Percentiles rank a stretch among this genome's conserved stretches.
These are phyloP conservation scores for Galago senegalensis DNA, from an alignment of 2,797 vertebrate species.

Conservation along the genomic window DNA sequence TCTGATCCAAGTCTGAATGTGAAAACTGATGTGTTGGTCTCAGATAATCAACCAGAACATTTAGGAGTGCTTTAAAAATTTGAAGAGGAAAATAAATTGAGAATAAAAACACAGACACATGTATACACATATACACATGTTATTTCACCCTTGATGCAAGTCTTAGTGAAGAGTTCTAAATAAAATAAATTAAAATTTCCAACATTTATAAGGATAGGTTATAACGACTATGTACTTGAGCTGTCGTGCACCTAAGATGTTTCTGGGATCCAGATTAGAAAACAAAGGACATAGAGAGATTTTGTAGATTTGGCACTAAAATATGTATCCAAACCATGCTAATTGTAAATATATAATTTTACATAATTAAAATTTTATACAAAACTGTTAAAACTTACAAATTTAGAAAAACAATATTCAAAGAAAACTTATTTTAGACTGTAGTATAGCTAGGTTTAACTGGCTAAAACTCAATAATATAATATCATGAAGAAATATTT, in stretches of 20 bases:
- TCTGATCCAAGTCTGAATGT: slow-evolving; percentile 31
- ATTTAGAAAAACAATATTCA: background rate
- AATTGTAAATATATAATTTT: slow-evolving; percentile 47
- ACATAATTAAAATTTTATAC: slow-evolving; percentile 26
- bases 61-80: slow-evolving; percentile 5
- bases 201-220: background rate
- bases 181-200: slow-evolving; percentile 33
- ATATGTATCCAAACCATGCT: background rate
- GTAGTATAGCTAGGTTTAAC: background rate
- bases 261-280: background rate
- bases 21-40: background rate
- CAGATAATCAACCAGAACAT: background rate
- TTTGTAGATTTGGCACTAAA: background rate
- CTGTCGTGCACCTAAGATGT: background rate
- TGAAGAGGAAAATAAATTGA: background rate
- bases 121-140: background rate
- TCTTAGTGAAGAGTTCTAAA: background rate
- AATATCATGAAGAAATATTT: slow-evolving; percentile 35
- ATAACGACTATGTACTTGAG: background rate
- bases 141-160: background rate
- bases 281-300: background rate
- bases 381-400: slow-evolving; percentile 44
- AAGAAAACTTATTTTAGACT: slow-evolving; percentile 21
- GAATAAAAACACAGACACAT: background rate
- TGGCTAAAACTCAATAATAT: background rate